Evolutionary conservation across 2,888 invertebrate genomes (phyloP), one percentile per base, ranked within the genome.

Genomic region (Byasa hedistus): DNA sequence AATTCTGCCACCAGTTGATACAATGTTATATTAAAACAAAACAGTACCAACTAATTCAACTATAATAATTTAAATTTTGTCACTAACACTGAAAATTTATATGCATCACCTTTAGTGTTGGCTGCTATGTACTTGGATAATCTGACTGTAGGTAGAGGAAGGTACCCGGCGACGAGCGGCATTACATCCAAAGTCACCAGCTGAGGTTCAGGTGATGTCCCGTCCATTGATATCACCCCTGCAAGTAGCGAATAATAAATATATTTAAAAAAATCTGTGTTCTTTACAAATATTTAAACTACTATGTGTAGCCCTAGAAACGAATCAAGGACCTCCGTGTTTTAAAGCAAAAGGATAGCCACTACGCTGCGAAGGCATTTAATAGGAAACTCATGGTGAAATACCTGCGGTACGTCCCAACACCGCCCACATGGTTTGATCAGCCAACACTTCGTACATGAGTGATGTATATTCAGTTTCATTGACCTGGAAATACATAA

Each of bases 391-490:
- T 48, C 2, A n/a, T n/a, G 48, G 19, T 48, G 19, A 48, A 48
- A 78, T 80, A 93, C 98, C 98, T 74, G 98, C 97, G 36, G 97
- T 97, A 65, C 97, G 93, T 2, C 98, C 98, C 77, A 97, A 95
- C 32, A 98, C 96, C 0, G 97, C 98, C 98, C 98, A 98, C 92
- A 97, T 95, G 48, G 96, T 95, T 81, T 97, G 97, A 85, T 98
- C 98, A 19, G 97, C 96, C 61, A 98, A 87, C 15, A 98, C 97
- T 87, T 98, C 98, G 82, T 98, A 98, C 97, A 98, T 98, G 0
- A 98, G 93, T 7, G 95, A 95, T 22, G 92, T 93, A 70, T 84
- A 83, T 70, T 92, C 91, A 0, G 92, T 92, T 80, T 92, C 92
- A 58, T 92, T 92, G 2, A 92, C 91, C 92, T 92, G 76, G 2